Percentiles rank a stretch among this genome's conserved stretches.
These are phyloP conservation scores for Microplitis deprimator DNA, from an alignment of 2,888 invertebrate species.

Conservation along the genomic window DNA sequence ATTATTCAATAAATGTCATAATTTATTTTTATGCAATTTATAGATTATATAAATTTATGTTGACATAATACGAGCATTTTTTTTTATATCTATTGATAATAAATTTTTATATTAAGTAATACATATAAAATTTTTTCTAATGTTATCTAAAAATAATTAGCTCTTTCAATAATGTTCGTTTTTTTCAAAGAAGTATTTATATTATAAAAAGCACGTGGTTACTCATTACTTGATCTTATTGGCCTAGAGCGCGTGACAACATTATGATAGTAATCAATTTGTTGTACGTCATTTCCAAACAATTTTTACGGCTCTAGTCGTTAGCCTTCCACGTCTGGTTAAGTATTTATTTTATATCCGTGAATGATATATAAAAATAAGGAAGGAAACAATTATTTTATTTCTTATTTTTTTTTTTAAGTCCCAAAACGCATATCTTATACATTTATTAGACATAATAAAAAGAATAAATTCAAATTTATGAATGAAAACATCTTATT, in stretches of 20 bases:
- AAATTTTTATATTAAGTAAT: not conserved
- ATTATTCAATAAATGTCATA: not conserved
- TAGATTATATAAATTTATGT: not conserved
- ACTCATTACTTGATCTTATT: not conserved
- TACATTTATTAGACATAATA: too few relatives aligned
- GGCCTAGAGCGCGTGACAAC: slow-evolving; percentile 17
- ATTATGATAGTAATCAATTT: slow-evolving; percentile 18
- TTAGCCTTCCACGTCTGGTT: not conserved
- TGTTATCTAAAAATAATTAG: not conserved
- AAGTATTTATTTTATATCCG: not conserved
- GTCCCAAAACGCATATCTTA: too few relatives aligned
- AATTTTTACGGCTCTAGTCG: slow-evolving; percentile 22
- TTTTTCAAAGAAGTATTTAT: not conserved
- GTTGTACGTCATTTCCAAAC: slow-evolving; percentile 31
- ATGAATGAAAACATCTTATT: too few relatives aligned
- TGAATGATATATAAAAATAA: not conserved
- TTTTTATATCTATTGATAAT: not conserved
- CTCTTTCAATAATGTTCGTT: not conserved
- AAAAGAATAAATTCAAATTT: too few relatives aligned
- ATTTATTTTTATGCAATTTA: too few relatives aligned
- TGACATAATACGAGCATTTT: not conserved
- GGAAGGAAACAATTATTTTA: not conserved
- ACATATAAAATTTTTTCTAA: not conserved
- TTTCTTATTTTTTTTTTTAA: too few relatives aligned
- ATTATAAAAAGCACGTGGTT: not conserved